These are phyloP conservation scores for Enoplosus armatus DNA, from an alignment of 2,797 vertebrate genomes.

Conservation along the genomic window DNA sequence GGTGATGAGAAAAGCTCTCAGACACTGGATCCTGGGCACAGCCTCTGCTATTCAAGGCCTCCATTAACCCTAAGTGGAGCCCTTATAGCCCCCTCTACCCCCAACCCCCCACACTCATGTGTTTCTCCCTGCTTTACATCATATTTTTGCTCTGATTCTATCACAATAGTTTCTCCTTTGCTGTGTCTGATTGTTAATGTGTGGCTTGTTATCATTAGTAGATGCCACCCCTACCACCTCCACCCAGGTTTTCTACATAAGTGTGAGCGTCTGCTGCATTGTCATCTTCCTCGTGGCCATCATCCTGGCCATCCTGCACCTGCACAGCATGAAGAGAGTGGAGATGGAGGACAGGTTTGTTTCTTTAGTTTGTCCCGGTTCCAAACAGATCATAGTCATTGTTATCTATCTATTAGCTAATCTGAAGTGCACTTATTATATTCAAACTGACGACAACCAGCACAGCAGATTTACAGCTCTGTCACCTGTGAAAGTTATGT, in stretches of 20 bases:
- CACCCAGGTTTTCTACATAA: slow-evolving; percentile 98
- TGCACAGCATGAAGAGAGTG: slow-evolving; percentile 99
- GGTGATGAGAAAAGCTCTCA: slow-evolving; percentile 71
- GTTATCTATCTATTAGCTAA: too few species aligned
- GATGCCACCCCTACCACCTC: slow-evolving; percentile 94
- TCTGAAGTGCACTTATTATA: too few species aligned
- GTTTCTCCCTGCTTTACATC: slow-evolving; percentile 12
- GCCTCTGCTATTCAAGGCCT: slow-evolving; percentile 34
- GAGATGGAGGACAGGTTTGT: slow-evolving; percentile 98
- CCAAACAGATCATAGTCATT: neutral
- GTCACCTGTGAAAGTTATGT: slow-evolving; percentile 25
- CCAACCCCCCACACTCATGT: slow-evolving; percentile 3
- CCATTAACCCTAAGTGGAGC: slow-evolving; percentile 61
- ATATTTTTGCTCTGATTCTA: slow-evolving; percentile 13
- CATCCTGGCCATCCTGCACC: slow-evolving; percentile 96
- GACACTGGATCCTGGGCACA: slow-evolving; percentile 47
- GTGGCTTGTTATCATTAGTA: slow-evolving; percentile 78
- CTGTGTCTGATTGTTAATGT: neutral
- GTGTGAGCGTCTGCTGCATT: slow-evolving; percentile 97
- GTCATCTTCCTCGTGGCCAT: slow-evolving; percentile 99
- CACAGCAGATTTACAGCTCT: neutral
- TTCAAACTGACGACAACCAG: slow-evolving; percentile 4
- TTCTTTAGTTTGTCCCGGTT: neutral
- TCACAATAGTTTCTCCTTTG: neutral
- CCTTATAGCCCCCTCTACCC: slow-evolving; percentile 4